These are phyloP conservation scores for Choloepus didactylus DNA, from an alignment of 2,797 vertebrate species.

Conservation along the genomic window DNA sequence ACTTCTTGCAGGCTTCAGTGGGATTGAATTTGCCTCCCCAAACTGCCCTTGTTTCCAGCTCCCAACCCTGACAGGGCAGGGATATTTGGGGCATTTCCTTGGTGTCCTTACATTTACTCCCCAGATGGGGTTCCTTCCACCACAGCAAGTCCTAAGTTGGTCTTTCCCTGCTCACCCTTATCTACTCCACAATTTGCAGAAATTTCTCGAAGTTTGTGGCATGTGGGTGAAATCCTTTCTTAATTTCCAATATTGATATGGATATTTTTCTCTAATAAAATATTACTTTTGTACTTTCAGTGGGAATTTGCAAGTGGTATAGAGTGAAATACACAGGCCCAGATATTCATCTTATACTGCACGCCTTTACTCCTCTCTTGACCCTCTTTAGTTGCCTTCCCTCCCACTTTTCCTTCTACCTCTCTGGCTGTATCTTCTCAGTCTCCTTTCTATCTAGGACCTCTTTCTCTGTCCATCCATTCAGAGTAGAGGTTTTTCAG, in stretches of 20 bases:
- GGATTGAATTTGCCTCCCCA: background rate
- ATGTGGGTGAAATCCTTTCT: background rate
- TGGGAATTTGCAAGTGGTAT: background rate
- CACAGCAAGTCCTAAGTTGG: background rate
- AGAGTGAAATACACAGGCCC: background rate
- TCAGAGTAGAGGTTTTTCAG: background rate
- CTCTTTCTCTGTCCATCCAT: background rate
- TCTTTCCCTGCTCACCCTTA: background rate
- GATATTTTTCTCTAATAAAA: background rate
- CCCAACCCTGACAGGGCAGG: background rate
- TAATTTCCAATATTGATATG: background rate
- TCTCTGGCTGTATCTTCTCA: background rate
- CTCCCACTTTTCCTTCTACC: background rate
- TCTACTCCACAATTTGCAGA: background rate
- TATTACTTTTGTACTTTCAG: background rate
- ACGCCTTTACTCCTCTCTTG: background rate
- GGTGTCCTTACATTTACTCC: background rate
- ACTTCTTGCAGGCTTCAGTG: background rate
- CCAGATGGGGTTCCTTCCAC: background rate
- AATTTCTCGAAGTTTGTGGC: background rate
- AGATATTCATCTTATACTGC: background rate
- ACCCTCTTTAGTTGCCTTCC: background rate
- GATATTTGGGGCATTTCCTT: background rate
- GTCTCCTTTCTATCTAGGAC: background rate
- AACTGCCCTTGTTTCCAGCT: background rate